A percentile compares a stretch with the other conserved stretches of the same genome.
phyloP scores from a whole-genome alignment of 1,140 invertebrate species.

The Nilaparvata lugens region DNA sequence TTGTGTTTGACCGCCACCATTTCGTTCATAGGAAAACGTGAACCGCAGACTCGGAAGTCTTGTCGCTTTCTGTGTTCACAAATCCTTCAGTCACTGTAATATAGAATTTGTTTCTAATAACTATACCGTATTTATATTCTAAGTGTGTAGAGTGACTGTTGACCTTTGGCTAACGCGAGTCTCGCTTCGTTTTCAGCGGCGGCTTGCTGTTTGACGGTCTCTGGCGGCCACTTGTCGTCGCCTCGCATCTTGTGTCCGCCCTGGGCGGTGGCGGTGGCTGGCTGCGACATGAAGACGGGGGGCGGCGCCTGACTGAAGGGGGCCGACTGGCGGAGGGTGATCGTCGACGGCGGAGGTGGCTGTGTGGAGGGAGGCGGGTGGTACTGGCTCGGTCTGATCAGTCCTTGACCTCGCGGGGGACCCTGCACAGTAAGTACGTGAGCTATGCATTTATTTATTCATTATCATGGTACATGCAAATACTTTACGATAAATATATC shows the following conservation, averaged over 20 bases:
- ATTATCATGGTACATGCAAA: conserved; percentile 1
- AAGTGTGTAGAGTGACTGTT: no score
- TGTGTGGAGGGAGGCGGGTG: conserved; percentile 28
- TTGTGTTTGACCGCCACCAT: no score
- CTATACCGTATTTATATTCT: no score
- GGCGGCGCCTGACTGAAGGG: conserved; percentile 56
- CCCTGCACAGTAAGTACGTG: background rate
- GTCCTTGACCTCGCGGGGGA: background rate
- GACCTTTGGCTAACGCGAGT: conserved; percentile 50
- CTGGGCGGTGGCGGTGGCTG: conserved; percentile 52
- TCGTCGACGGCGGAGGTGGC: conserved; percentile 55
- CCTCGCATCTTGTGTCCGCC: conserved; percentile 69
- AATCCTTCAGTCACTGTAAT: no score
- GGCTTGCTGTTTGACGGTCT: conserved; percentile 57
- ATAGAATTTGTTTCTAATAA: no score
- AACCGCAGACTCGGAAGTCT: no score
- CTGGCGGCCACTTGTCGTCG: conserved; percentile 76
- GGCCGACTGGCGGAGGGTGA: conserved; percentile 55
- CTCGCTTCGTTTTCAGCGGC: conserved; percentile 62
- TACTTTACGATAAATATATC: background rate
- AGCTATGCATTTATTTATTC: no score
- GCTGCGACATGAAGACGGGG: conserved; percentile 53
- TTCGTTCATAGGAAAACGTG: no score
- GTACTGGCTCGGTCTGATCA: background rate
- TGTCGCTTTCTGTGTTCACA: no score